phyloP scores from a whole-genome alignment of 2,888 invertebrate genomes.

The Abrostola tripartita region DNA sequence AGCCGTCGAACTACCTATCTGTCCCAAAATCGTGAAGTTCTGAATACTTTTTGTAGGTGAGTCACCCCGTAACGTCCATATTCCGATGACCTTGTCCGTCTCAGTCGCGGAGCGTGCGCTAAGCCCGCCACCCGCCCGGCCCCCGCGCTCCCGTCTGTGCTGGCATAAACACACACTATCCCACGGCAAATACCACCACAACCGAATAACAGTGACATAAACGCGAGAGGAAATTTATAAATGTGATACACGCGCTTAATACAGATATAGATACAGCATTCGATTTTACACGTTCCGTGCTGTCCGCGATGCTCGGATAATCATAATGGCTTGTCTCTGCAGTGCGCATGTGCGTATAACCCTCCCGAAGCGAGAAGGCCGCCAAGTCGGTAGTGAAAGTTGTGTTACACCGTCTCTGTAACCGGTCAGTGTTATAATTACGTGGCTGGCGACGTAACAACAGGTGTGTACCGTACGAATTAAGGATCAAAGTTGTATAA shows the following conservation, averaged over 20 bases:
- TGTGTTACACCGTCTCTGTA: constrained; percentile 34
- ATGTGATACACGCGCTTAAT: constrained; percentile 19
- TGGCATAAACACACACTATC: constrained; percentile 5
- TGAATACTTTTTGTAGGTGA: constrained; percentile 53
- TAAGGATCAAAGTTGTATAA: constrained; percentile 53
- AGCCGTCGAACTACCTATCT: constrained; percentile 26
- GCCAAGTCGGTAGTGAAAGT: constrained; percentile 43
- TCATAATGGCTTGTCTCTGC: constrained; percentile 32
- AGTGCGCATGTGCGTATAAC: constrained; percentile 70
- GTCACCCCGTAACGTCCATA: constrained; percentile 58
- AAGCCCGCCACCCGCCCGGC: constrained; percentile 50
- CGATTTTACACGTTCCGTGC: constrained; percentile 23
- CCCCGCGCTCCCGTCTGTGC: constrained; percentile 29
- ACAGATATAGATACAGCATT: constrained; percentile 23
- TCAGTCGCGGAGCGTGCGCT: constrained; percentile 68
- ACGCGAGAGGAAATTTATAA: constrained; percentile 11
- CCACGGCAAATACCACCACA: constrained; percentile 13
- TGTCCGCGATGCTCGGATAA: constrained; percentile 29
- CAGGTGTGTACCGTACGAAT: constrained; percentile 59
- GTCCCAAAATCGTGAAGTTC: constrained; percentile 14
- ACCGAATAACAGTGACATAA: constrained; percentile 20
- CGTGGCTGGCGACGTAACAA: constrained; percentile 54
- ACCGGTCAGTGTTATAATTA: constrained; percentile 53
- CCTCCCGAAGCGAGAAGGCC: constrained; percentile 50
- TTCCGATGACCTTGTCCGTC: constrained; percentile 66